phyloP scores from a whole-genome alignment of 2,113 vertebrate species.

The Rallus limicola region DNA sequence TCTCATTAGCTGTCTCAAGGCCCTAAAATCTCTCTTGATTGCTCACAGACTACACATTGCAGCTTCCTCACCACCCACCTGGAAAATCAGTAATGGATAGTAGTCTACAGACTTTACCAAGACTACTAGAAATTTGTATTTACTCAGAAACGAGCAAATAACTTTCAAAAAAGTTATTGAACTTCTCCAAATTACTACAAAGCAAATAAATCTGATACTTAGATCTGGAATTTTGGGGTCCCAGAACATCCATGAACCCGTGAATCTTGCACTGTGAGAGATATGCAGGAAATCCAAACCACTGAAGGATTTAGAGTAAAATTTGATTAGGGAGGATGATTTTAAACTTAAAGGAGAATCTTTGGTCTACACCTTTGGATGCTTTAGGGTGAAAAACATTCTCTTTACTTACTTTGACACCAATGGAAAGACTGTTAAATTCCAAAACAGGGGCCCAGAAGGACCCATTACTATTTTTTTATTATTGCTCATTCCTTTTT shows the following conservation, averaged over 20 bases:
- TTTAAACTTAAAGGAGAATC: neutral
- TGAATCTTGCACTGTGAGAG: neutral
- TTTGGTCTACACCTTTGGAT: neutral
- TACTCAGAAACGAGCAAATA: neutral
- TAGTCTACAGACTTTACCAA: too few relatives aligned
- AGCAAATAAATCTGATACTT: neutral
- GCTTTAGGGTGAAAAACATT: neutral
- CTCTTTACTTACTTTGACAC: neutral
- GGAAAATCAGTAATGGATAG: too few relatives aligned
- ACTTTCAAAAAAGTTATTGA: fast-evolving
- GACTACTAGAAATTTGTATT: neutral
- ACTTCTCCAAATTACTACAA: neutral
- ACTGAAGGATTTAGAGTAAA: neutral
- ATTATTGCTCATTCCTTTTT: neutral
- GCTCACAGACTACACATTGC: too few relatives aligned
- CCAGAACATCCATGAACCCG: neutral
- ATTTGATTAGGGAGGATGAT: fast-evolving
- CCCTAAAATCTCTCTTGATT: too few relatives aligned
- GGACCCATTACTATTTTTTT: neutral
- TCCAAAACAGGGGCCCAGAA: neutral
- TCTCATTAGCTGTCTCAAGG: too few relatives aligned
- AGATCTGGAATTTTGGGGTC: fast-evolving
- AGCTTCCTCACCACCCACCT: too few relatives aligned
- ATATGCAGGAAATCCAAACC: neutral
- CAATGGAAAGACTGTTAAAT: neutral